Base-by-base conservation (phyloP, 2,113 vertebrate species). In the Mystacornis crossleyi region DNA sequence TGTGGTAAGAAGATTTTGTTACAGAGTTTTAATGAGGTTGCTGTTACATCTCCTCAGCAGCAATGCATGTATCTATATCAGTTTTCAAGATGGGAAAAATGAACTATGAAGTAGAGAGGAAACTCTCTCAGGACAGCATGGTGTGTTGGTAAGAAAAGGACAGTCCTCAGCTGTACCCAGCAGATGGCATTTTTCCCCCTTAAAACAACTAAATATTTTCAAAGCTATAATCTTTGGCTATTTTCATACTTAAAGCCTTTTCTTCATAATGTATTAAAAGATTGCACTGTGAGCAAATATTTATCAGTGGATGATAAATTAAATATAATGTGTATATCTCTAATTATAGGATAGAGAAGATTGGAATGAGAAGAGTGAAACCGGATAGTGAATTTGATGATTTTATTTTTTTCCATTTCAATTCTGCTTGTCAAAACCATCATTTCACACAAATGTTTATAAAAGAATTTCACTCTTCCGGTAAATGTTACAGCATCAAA, bases 161-260 rank as follows among this genome's bases (percentile, higher is more conserved):
- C 85, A 96, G 75, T 96, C 96, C 72, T 93, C 89, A 93, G 75
- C 80, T 95, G 75, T 83, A 95, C 95, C 95, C 95, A 96, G 94
- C 94, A 97, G 96, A 96, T 97, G 96, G 95, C 95, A 96, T 97
- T 97, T 97, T 96, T 28, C n/a, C 69, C 67, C 79, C 93, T 95
- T 81, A 62, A 6, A 94, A 93, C 45, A 54, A 86, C 73, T 48
- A 78, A 57, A 34, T 90, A 50, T 78, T 86, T 84, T 83, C 86
- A 86, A 72, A 93, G 29, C 86, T 73, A 3, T 92, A 61, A 62
- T 95, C 34, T 86, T 90, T 55, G 47, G 4, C 55, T 95, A n/a
- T 78, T 90, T 61, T 86, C 47, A 33, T 62, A 43, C 51, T 89
- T 89, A 15, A 61, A 84, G 18, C 29, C 10, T 34, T 89, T 70